Conservation (phyloP, 1,140 invertebrate species). For the Trachymyrmex cornetzi region DNA sequence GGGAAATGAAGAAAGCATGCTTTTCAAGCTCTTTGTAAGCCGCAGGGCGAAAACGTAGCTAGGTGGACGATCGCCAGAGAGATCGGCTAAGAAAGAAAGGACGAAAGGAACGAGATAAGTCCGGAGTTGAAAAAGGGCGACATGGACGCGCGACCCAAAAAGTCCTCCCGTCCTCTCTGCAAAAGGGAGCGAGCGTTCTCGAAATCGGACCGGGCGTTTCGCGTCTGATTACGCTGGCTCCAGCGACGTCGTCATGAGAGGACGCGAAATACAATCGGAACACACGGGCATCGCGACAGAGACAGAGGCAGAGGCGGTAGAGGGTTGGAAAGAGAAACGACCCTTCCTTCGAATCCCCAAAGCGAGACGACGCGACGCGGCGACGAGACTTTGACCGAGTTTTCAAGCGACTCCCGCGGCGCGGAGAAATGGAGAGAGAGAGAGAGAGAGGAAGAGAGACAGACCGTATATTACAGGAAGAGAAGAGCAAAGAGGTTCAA, state of each 20-base stretch:
- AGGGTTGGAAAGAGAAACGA: conserved; percentile 72
- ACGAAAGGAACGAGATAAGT: conserved; percentile 50
- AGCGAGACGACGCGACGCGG: conserved; percentile 76
- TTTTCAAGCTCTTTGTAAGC: conserved; percentile 45
- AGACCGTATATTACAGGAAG: conserved; percentile 56
- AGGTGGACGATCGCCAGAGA: conserved; percentile 50
- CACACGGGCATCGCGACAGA: not conserved
- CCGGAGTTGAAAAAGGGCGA: conserved; percentile 31
- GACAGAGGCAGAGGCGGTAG: not conserved
- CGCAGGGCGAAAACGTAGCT: conserved; percentile 26
- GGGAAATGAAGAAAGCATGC: conserved; percentile 29
- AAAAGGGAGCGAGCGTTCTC: conserved; percentile 45
- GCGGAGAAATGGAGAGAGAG: conserved; percentile 70
- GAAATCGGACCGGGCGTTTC: conserved; percentile 47
- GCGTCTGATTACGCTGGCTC: conserved; percentile 61
- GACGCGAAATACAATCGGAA: conserved; percentile 35
- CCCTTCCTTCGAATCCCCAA: conserved; percentile 78
- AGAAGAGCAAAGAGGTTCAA: conserved; percentile 49
- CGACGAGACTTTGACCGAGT: conserved; percentile 79
- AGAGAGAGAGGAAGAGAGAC: conserved; percentile 54
- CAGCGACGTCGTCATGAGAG: conserved; percentile 44
- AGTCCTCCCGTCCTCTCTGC: conserved; percentile 2
- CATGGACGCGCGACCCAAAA: conserved; percentile 23
- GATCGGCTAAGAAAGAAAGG: conserved; percentile 35
- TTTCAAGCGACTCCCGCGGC: conserved; percentile 75